Conservation (phyloP, 2,888 invertebrate genomes). For the Caenorhabditis sp. region DNA sequence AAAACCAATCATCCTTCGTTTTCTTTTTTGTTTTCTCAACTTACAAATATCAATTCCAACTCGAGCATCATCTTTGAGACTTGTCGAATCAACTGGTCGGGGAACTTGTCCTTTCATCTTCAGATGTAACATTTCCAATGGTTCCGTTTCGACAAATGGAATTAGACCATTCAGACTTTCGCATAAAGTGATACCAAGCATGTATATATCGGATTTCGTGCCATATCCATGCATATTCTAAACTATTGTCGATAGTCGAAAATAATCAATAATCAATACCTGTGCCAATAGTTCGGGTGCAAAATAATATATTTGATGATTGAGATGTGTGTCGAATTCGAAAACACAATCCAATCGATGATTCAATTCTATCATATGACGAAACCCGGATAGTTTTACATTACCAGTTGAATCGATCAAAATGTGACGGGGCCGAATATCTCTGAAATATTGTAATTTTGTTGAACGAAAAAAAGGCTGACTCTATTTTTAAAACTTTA, state of each 20-base stretch:
- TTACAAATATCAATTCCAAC: conserved; percentile 29
- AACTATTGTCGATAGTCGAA: too few species aligned
- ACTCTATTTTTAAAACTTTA: too few species aligned
- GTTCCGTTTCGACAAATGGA: conserved; percentile 80
- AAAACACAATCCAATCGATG: conserved; percentile 70
- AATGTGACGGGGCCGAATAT: conserved; percentile 46
- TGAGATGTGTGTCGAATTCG: conserved; percentile 80
- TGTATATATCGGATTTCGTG: conserved; percentile 88
- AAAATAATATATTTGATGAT: conserved; percentile 84
- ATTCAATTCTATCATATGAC: conserved; percentile 35
- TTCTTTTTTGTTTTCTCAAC: too few species aligned
- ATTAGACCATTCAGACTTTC: conserved; percentile 88
- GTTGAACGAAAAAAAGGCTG: neutral
- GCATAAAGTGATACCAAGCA: conserved; percentile 85
- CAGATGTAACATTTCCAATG: conserved; percentile 86
- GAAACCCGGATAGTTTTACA: conserved; percentile 47
- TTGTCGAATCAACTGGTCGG: conserved; percentile 23
- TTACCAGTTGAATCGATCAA: conserved; percentile 39
- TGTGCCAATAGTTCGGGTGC: conserved; percentile 88
- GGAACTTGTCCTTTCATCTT: conserved; percentile 33
- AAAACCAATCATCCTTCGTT: too few species aligned
- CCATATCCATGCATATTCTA: conserved; percentile 86
- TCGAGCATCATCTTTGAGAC: conserved; percentile 20
- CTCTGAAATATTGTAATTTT: conserved; percentile 20
- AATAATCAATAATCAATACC: too few species aligned